A percentile compares a stretch with the other conserved stretches of the same genome.
phyloP scores from a whole-genome alignment of 2,113 vertebrate species.

The Amphiprion ocellaris region DNA sequence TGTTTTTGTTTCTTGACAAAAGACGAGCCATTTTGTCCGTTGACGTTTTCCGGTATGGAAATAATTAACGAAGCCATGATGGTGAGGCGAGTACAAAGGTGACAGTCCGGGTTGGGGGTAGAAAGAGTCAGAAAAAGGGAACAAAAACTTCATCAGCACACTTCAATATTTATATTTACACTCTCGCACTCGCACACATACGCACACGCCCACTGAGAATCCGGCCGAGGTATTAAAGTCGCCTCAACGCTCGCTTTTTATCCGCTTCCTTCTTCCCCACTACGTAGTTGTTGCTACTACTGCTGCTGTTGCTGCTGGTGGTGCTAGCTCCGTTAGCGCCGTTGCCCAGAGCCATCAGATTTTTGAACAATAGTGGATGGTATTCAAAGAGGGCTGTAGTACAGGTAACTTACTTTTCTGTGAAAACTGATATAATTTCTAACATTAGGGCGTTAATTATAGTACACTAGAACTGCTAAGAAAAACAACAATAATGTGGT shows the following conservation, averaged over 20 bases:
- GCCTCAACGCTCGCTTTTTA: slow-evolving; percentile 92
- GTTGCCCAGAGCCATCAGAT: slow-evolving; percentile 67
- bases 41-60: slow-evolving; percentile 50
- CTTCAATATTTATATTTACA: slow-evolving; percentile 48
- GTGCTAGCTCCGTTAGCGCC: slow-evolving; percentile 76
- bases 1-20: slow-evolving; percentile 16
- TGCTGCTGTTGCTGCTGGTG: slow-evolving; percentile 75
- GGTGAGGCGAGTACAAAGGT: slow-evolving; percentile 62
- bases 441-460: slow-evolving; percentile 30
- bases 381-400: background rate
- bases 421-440: slow-evolving; percentile 7
- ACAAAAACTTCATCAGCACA: slow-evolving; percentile 74
- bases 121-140: slow-evolving; percentile 66
- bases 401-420: background rate
- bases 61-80: slow-evolving; percentile 45
- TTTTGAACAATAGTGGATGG: background rate
- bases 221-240: slow-evolving; percentile 86
- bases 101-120: slow-evolving; percentile 60
- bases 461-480: background rate
- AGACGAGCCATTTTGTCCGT: slow-evolving; percentile 23
- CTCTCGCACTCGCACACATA: slow-evolving; percentile 44
- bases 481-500: slow-evolving; percentile 9
- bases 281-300: slow-evolving; percentile 81
- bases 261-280: slow-evolving; percentile 93
- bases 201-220: slow-evolving; percentile 52